phyloP scores from a whole-genome alignment of 2,113 vertebrate species.

The Sinosuthora webbiana region DNA sequence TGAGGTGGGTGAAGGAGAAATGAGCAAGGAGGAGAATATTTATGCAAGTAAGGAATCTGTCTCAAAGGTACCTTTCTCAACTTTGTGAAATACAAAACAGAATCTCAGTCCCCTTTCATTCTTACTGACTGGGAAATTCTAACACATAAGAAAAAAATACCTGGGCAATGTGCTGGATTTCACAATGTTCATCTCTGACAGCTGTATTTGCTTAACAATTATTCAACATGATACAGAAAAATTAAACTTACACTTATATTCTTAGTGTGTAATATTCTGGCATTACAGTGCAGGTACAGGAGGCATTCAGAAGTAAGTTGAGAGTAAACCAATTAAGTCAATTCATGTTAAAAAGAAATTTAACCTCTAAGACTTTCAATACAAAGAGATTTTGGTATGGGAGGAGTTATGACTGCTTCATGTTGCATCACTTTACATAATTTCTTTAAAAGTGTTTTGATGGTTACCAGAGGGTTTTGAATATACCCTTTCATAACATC shows the following conservation, averaged over 20 bases:
- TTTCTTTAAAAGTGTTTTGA: constrained; percentile 10
- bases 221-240: not conserved
- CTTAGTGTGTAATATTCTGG: not conserved
- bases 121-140: not conserved
- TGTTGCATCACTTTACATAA: not conserved
- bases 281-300: not conserved
- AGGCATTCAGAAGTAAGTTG: not conserved
- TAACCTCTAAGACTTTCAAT: not conserved
- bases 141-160: not conserved
- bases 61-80: constrained; percentile 5
- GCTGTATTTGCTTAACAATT: constrained; percentile 10
- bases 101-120: not conserved
- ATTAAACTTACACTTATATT: not conserved
- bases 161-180: not conserved
- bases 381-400: not conserved
- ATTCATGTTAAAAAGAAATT: not conserved
- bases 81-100: constrained; percentile 13
- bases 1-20: constrained; percentile 10
- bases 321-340: not conserved
- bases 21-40: constrained; percentile 33
- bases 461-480: constrained; percentile 13
- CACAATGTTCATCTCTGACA: not conserved
- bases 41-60: constrained; percentile 21
- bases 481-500: not conserved
- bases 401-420: not conserved